Percentiles rank a stretch among this genome's conserved stretches.
phyloP scores from a whole-genome alignment of 2,797 vertebrate species.

The Enteromius paludinosus region DNA sequence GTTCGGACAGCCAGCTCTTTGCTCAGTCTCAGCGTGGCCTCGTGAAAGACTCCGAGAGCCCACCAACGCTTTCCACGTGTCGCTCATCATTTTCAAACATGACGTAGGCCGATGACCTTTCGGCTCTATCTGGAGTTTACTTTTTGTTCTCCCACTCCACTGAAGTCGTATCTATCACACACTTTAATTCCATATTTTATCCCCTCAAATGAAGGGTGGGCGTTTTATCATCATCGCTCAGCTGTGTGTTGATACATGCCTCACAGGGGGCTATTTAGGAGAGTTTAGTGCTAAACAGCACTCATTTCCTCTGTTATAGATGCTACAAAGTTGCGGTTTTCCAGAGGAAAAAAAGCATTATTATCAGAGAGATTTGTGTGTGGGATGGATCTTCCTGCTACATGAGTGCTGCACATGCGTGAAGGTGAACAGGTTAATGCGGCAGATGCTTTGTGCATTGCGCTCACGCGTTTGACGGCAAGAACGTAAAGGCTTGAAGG shows the following conservation, averaged over 20 bases:
- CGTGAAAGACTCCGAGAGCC: constrained; percentile 35
- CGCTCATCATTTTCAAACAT: constrained; percentile 60
- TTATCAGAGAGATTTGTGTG: constrained; percentile 58
- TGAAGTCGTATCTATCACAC: constrained; percentile 22
- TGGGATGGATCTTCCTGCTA: constrained; percentile 57
- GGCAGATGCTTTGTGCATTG: constrained; percentile 55
- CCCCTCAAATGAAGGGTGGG: constrained; percentile 19
- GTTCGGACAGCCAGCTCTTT: constrained; percentile 53
- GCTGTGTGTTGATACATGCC: constrained; percentile 7
- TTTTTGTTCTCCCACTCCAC: constrained; percentile 45
- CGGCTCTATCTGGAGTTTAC: constrained; percentile 48
- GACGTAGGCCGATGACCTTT: constrained; percentile 52
- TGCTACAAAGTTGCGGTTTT: constrained; percentile 52
- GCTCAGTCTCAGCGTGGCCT: constrained; percentile 34
- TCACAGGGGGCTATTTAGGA: constrained; percentile 27
- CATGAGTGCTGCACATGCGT: constrained; percentile 54
- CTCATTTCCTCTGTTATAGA: constrained; percentile 50
- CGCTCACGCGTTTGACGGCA: constrained; percentile 23
- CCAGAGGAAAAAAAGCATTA: constrained; percentile 50
- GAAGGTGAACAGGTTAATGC: constrained; percentile 61
- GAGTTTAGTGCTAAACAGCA: constrained; percentile 44
- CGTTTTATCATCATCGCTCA: constrained; percentile 23
- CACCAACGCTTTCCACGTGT: constrained; percentile 46
- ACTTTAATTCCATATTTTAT: constrained; percentile 47
- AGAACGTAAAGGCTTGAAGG: constrained; percentile 19